Conservation (phyloP, 2,888 invertebrate species). For the Drosophila nr. perissopoda region DNA sequence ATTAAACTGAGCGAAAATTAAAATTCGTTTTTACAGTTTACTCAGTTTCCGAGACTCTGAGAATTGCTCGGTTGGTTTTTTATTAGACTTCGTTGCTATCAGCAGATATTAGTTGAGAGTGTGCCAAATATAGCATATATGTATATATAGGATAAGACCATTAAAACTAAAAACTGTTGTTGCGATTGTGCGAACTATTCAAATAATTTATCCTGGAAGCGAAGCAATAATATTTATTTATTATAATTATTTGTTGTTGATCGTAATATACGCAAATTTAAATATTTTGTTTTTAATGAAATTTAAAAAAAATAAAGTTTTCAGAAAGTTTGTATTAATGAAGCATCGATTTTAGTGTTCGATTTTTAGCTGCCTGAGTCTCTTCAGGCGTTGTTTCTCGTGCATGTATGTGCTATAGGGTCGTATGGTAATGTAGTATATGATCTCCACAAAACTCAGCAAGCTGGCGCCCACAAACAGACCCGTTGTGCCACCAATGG, state of each 20-base stretch:
- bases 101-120: constrained; percentile 8
- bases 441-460: constrained; percentile 88
- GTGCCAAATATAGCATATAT: constrained; percentile 14
- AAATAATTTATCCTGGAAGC: background rate
- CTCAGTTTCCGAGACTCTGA: constrained; percentile 38
- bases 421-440: constrained; percentile 87
- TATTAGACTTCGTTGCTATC: constrained; percentile 19
- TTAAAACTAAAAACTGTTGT: background rate
- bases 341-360: constrained; percentile 1
- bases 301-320: background rate
- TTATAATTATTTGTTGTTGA: background rate
- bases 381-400: constrained; percentile 59
- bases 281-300: background rate
- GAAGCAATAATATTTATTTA: background rate
- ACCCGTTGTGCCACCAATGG: constrained; percentile 89
- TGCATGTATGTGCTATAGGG: constrained; percentile 77
- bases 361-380: constrained; percentile 27
- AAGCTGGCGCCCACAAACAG: constrained; percentile 89
- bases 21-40: constrained; percentile 28
- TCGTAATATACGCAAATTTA: background rate
- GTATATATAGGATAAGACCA: constrained; percentile 3
- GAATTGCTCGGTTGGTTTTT: constrained; percentile 27
- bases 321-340: background rate
- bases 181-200: background rate
- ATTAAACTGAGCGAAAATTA: constrained; percentile 52